Evolutionary conservation across 2,113 vertebrate species (phyloP), one percentile per base, ranked within the genome.

Genomic region (Athene noctua): DNA sequence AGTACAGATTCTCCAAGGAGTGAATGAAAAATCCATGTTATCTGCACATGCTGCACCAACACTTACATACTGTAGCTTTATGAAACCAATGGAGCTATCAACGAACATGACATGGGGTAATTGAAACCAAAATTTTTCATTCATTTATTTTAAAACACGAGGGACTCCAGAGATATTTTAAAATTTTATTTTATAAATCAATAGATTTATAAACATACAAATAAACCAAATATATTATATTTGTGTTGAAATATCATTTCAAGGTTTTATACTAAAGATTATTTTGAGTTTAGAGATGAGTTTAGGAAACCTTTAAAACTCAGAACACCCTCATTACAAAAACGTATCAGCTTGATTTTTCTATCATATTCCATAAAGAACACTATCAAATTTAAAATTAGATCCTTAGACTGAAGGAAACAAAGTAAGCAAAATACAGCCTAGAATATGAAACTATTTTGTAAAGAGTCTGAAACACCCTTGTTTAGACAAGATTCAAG

Each of bases 171-270:
- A 6, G 21, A 57, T 40, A 4, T 54, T 59, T 77, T 68, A 13
- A 16, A 26, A 36, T 66, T 87, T 95, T 90, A 93, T 94, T 97
- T 92, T 97, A 94, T 62, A 97, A 94, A 93, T 79, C 55, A 36
- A 65, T 79, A 87, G 10, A 25, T 93, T 96, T 90, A 90, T 91
- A 86, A 91, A 90, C 92, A 85, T 94, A 95, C 86, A 95, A 91
- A 87, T 95, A 82, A 87, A 58, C 29, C 94, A 90, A 95, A 97
- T 96, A 96, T 95, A 95, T 96, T 96, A 94, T 87, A 90, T 94
- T 94, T 96, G 57, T 47, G 42, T 80, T 85, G 86, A 92, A 92
- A 89, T 81, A 81, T 19, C 8, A 51, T 77, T 90, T 90, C 51
- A 73, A 90, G 38, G 54, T 92, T 95, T 95, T 73, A 86, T 29